These are phyloP conservation scores for Drosophila atripex DNA, from an alignment of 2,888 invertebrate species.

Conservation along the genomic window DNA sequence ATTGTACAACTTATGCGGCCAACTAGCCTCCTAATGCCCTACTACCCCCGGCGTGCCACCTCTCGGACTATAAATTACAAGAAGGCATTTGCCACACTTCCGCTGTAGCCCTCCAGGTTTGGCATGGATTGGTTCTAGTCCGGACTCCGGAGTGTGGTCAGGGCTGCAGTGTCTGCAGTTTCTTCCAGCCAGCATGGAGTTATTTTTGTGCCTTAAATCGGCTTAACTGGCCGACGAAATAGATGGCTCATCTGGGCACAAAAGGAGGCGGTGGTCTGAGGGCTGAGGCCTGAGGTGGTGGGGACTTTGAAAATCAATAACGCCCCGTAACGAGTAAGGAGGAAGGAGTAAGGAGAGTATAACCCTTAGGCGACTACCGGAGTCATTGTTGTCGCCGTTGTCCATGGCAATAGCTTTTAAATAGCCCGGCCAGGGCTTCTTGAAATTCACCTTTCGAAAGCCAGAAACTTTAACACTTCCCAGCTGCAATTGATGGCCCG, in stretches of 20 bases:
- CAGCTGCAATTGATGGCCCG: slow-evolving; percentile 16
- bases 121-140: slow-evolving; percentile 30
- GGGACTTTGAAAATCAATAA: slow-evolving; percentile 39
- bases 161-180: slow-evolving; percentile 61
- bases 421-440: slow-evolving; percentile 47
- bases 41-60: not conserved
- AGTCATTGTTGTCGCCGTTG: slow-evolving; percentile 59
- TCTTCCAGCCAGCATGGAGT: slow-evolving; percentile 49
- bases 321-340: slow-evolving; percentile 4
- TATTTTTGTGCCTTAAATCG: slow-evolving; percentile 73
- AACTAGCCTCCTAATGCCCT: slow-evolving; percentile 24
- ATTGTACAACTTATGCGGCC: slow-evolving; percentile 73
- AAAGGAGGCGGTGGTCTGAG: not conserved
- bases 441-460: slow-evolving; percentile 38
- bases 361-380: slow-evolving; percentile 3
- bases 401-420: slow-evolving; percentile 71
- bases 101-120: slow-evolving; percentile 41
- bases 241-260: slow-evolving; percentile 22
- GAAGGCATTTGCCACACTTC: slow-evolving; percentile 76
- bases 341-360: not conserved
- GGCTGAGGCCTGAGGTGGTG: not conserved
- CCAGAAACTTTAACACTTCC: slow-evolving; percentile 41
- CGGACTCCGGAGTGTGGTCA: slow-evolving; percentile 22
- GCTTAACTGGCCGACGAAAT: slow-evolving; percentile 53
- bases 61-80: slow-evolving; percentile 67